Evolutionary conservation across 2,888 invertebrate species (phyloP).

Genomic region (Flexamia atlantica): DNA sequence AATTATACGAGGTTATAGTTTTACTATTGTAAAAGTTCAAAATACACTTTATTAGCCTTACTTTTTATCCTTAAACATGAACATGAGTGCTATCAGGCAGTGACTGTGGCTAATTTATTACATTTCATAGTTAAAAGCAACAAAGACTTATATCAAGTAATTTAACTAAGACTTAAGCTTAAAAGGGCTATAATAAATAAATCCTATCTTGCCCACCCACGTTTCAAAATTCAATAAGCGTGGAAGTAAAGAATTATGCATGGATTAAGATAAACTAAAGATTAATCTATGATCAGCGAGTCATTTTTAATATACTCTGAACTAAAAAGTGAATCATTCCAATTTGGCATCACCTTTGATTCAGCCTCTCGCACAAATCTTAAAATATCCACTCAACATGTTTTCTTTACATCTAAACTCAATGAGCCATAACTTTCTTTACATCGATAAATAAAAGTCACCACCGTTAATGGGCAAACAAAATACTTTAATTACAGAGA

Average conservation of each 20-base stretch:
- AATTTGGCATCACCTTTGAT: too few species aligned
- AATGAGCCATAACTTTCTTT: not conserved
- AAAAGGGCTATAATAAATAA: too few species aligned
- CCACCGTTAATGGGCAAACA: not conserved
- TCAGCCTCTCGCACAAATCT: too few species aligned
- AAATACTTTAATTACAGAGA: constrained; percentile 29
- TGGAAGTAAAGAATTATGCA: too few species aligned
- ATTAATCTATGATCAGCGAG: too few species aligned
- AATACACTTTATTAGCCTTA: not conserved
- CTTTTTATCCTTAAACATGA: not conserved
- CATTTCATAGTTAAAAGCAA: not conserved
- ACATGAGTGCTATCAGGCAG: constrained; percentile 8
- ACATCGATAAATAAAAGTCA: not conserved
- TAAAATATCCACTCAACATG: too few species aligned
- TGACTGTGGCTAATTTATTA: not conserved
- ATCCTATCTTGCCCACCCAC: too few species aligned
- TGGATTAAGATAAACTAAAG: too few species aligned
- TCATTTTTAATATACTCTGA: too few species aligned
- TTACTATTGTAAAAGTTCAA: not conserved
- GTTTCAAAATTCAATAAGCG: too few species aligned
- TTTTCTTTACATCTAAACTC: not conserved
- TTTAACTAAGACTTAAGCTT: too few species aligned
- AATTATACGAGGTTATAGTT: not conserved
- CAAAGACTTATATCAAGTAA: not conserved
- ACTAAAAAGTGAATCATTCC: too few species aligned